Evolutionary conservation across 2,113 vertebrate species (phyloP).

Genomic region (Saimiri boliviensis): DNA sequence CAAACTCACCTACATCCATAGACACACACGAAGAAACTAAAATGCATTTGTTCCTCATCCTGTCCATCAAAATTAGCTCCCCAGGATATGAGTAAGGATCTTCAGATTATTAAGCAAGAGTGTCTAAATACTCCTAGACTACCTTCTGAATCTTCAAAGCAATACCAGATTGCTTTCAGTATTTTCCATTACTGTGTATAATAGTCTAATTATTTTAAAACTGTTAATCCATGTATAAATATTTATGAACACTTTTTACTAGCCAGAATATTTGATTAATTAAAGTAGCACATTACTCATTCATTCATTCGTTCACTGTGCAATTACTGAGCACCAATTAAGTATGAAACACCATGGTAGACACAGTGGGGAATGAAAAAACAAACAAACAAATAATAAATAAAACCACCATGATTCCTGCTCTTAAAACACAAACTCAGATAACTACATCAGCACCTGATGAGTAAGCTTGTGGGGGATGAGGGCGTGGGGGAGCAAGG

Average conservation of each 20-base stretch:
- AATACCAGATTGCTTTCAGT: neutral
- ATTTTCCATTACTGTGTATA: conserved; percentile 22
- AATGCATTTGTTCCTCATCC: neutral
- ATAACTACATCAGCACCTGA: neutral
- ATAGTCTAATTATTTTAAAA: conserved; percentile 50
- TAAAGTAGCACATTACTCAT: conserved; percentile 18
- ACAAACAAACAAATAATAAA: neutral
- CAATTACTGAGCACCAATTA: neutral
- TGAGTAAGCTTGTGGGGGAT: neutral
- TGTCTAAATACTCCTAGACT: neutral
- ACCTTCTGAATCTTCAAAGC: conserved; percentile 2
- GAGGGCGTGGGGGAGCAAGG: no score
- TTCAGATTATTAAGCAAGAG: neutral
- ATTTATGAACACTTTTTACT: conserved; percentile 33
- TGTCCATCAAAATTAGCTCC: neutral
- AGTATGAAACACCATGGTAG: neutral
- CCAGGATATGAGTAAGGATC: neutral
- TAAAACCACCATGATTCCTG: neutral
- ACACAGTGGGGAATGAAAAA: neutral
- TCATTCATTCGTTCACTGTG: conserved; percentile 18
- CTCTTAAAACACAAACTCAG: neutral
- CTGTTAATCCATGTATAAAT: conserved; percentile 43
- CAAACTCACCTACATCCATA: neutral
- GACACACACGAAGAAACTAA: neutral
- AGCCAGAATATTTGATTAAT: conserved; percentile 46